Evolutionary conservation across 2,888 invertebrate genomes (phyloP).

Genomic region (Cephus runcator): DNA sequence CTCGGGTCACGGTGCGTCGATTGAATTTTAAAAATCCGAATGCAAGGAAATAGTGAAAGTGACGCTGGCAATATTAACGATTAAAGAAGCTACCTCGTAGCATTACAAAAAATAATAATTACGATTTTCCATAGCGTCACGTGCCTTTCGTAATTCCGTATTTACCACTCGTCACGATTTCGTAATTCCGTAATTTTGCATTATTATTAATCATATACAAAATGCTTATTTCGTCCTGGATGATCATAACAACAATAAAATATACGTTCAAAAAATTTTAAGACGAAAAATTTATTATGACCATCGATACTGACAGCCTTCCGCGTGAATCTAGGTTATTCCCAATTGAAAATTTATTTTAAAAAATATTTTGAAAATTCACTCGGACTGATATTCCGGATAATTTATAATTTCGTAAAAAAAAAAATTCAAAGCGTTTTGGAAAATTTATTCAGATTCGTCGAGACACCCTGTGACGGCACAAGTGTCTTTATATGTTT

Average conservation of each 20-base stretch:
- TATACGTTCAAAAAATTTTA: no score
- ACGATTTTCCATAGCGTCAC: neutral
- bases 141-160: neutral
- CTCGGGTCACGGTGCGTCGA: neutral
- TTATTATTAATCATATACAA: neutral
- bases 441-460: neutral
- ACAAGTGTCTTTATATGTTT: neutral
- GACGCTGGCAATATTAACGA: neutral
- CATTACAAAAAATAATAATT: neutral
- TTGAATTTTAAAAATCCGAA: neutral
- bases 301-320: no score
- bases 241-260: neutral
- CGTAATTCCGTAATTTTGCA: neutral
- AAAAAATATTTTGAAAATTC: neutral
- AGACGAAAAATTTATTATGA: no score
- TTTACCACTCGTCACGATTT: neutral
- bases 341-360: neutral
- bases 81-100: neutral
- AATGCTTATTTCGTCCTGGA: neutral
- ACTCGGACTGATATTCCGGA: neutral
- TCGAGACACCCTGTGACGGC: neutral
- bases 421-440: neutral
- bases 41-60: neutral
- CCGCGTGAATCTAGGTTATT: neutral
- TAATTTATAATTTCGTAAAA: neutral